Percentiles rank a stretch among this genome's conserved stretches.
Conservation (phyloP, 2,888 invertebrate genomes). For the Argyra leucocephala region DNA sequence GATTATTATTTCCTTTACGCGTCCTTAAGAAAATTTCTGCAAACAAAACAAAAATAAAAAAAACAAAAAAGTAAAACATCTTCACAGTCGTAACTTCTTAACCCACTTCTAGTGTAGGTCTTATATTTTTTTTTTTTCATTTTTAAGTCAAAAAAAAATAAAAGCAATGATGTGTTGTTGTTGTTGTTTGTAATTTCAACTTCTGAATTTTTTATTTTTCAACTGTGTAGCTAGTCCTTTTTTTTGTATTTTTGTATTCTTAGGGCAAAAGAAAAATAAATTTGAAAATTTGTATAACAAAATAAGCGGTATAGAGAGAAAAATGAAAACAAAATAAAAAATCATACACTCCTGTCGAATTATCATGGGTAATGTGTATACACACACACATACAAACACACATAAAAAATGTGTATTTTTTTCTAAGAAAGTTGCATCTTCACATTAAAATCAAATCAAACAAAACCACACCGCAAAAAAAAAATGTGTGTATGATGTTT, state of each 20-base stretch:
- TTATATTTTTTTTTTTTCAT: neutral
- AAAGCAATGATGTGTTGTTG: neutral
- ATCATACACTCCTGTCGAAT: no score
- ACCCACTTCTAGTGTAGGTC: neutral
- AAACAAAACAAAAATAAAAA: neutral
- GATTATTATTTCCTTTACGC: conserved; percentile 3
- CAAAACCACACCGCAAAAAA: conserved; percentile 10
- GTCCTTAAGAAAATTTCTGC: no score
- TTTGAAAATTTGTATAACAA: neutral
- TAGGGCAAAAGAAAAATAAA: neutral
- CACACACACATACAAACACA: neutral
- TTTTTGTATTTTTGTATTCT: neutral
- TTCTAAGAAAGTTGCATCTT: conserved; percentile 16
- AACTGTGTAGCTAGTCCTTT: no score
- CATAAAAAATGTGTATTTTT: conserved; percentile 7
- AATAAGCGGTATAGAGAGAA: neutral
- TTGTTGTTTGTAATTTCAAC: neutral
- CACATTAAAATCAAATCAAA: conserved; percentile 18
- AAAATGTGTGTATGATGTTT: no score
- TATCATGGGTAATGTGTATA: no score
- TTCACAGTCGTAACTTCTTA: neutral
- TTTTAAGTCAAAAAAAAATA: neutral
- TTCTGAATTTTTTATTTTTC: no score
- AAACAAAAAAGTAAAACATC: neutral
- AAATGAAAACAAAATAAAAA: neutral